Evolutionary conservation across 2,888 invertebrate genomes (phyloP), one percentile per base, ranked within the genome.

Genomic region (Elegia similella): DNA sequence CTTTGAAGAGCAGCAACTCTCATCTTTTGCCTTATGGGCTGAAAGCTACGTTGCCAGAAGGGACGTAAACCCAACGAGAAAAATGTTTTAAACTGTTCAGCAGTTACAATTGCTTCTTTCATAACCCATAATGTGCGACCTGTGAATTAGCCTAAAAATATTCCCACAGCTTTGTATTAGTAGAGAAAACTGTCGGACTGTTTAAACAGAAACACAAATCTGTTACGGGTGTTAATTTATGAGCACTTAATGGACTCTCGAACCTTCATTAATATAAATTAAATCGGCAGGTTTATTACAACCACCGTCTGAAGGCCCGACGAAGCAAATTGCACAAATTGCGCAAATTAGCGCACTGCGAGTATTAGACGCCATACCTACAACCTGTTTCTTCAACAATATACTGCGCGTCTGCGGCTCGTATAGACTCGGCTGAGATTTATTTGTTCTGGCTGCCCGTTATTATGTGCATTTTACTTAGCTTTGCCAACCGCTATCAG

Each of bases 361-460:
- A n/a, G n/a, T n/a, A 48, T 30, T 48, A 48, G 47, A 48, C 30
- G 13, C 47, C 0, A 29, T 47, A n/a, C n/a, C n/a, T n/a, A 7
- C 47, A 48, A 48, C 47, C 47, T 30, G 47, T 30, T 48, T 13
- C 47, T 30, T 48, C 29, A n/a, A 48, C 47, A 48, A 30, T 48
- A 30, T 30, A 48, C 47, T 30, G 47, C 15, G 12, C 47, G 13
- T 13, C n/a, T 7, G 46, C 46, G 23, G 46, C 30, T 48, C 47
- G 30, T 48, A 48, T 48, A 30, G 47, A 48, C 47, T n/a, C 30
- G 13, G 47, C 13, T 13, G 1, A 48, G 47, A 48, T 48, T 48
- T 48, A 48, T 48, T 30, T 48, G 30, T 48, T 48, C 47, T 30
- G 7, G 29, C 47, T 48, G 30, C 13, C 47, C 47, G 47, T 48